A percentile compares a stretch with the other conserved stretches of the same genome.
Conservation (phyloP, 2,113 vertebrate genomes). For the Sterrhoptilus dennistouni region DNA sequence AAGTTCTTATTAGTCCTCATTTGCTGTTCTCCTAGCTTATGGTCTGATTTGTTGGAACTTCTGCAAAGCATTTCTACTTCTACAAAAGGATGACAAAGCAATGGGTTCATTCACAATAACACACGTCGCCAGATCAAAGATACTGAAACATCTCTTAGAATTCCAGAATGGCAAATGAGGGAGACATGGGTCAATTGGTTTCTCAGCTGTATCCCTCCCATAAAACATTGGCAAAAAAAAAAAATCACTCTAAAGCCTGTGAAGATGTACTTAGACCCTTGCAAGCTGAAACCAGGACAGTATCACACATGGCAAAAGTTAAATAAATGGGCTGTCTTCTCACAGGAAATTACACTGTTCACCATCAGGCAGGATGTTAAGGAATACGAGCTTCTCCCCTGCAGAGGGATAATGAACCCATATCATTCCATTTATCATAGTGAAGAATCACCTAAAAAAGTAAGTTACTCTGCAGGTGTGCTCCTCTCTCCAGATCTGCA, state of each 20-base stretch:
- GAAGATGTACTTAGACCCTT: neutral
- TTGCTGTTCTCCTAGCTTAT: neutral
- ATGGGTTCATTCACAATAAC: neutral
- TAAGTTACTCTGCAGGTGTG: slow-evolving; percentile 23
- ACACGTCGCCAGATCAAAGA: neutral
- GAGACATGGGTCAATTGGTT: neutral
- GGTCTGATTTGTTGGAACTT: neutral
- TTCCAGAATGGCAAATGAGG: neutral
- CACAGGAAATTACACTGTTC: slow-evolving; percentile 52
- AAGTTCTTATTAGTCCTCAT: neutral
- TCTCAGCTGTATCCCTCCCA: neutral
- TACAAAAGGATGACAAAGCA: neutral
- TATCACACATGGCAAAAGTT: slow-evolving; percentile 25
- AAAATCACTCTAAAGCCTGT: neutral
- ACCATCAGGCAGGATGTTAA: slow-evolving; percentile 24
- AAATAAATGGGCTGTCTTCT: slow-evolving; percentile 50
- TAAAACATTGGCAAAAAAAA: neutral
- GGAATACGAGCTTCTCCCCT: slow-evolving; percentile 32
- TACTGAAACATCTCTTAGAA: neutral
- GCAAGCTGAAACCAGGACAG: neutral
- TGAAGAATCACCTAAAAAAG: neutral
- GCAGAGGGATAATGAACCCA: slow-evolving; percentile 54
- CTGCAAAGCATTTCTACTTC: neutral
- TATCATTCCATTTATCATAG: slow-evolving; percentile 32
- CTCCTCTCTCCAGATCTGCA: slow-evolving; percentile 4